Conservation (phyloP, 2,113 vertebrate species). For the Paralichthys olivaceus region DNA sequence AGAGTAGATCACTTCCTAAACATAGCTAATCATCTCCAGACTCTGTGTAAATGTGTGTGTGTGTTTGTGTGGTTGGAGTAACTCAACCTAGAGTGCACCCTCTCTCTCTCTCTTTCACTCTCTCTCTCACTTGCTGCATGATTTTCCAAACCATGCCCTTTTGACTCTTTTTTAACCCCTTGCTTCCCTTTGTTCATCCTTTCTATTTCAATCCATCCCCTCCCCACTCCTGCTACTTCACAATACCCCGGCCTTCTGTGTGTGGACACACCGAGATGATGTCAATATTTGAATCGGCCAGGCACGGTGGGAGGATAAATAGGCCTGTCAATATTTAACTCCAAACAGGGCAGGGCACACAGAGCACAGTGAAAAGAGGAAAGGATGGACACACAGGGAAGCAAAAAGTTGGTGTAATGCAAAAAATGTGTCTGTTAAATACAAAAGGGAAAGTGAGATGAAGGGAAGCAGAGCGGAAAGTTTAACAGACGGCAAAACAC, state of each 20-base stretch:
- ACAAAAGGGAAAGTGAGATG: neutral
- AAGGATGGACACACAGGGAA: conserved; percentile 5
- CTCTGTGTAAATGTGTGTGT: conserved; percentile 33
- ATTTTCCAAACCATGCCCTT: conserved; percentile 59
- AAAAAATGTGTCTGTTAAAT: conserved; percentile 1
- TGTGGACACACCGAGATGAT: conserved; percentile 45
- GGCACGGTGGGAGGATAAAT: conserved; percentile 66
- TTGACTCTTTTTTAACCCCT: conserved; percentile 43
- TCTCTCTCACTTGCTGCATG: neutral
- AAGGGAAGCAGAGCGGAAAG: conserved; percentile 18
- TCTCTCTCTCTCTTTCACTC: conserved; percentile 3
- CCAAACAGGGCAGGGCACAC: conserved; percentile 31
- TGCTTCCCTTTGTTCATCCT: neutral
- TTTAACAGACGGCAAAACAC: neutral
- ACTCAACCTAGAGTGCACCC: conserved; percentile 40
- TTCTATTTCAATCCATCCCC: conserved; percentile 19
- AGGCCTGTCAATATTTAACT: conserved; percentile 75
- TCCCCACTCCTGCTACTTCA: conserved; percentile 1
- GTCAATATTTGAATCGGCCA: conserved; percentile 76
- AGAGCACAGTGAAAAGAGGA: conserved; percentile 22
- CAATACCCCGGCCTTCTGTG: conserved; percentile 12
- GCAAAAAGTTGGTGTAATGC: conserved; percentile 6
- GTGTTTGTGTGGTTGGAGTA: conserved; percentile 43
- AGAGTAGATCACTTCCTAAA: conserved; percentile 68
- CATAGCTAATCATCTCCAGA: conserved; percentile 69